These are phyloP conservation scores for Labroides dimidiatus DNA, from an alignment of 2,797 vertebrate genomes.

Conservation along the genomic window DNA sequence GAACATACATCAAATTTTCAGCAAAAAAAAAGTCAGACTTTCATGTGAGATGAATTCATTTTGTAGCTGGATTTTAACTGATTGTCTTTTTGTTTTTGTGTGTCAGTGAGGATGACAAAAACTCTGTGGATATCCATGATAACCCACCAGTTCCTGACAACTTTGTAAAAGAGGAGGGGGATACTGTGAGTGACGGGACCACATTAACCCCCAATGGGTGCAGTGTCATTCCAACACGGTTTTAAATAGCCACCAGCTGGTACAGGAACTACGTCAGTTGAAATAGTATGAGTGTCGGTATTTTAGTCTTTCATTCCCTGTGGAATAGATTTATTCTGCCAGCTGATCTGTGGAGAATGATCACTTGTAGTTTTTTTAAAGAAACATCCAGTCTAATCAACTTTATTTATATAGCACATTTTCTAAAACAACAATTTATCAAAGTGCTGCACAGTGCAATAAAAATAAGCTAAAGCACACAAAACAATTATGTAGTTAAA, in stretches of 20 bases:
- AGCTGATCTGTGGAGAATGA: neutral
- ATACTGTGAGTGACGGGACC: slow-evolving; percentile 80
- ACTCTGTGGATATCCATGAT: slow-evolving; percentile 90
- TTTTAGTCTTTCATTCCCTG: slow-evolving; percentile 18
- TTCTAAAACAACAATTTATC: too few relatives aligned
- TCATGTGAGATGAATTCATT: neutral
- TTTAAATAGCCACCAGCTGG: slow-evolving; percentile 74
- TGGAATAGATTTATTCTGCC: neutral
- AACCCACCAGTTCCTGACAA: slow-evolving; percentile 88
- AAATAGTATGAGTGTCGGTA: slow-evolving; percentile 38
- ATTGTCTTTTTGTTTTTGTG: slow-evolving; percentile 5
- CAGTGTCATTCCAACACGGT: slow-evolving; percentile 49
- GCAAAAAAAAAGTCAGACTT: neutral
- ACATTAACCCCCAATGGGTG: slow-evolving; percentile 42
- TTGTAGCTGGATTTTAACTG: neutral
- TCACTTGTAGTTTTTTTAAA: neutral
- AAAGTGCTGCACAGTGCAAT: too few relatives aligned
- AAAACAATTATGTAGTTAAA: too few relatives aligned
- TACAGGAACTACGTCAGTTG: slow-evolving; percentile 36
- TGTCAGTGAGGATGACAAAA: slow-evolving; percentile 94
- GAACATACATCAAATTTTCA: neutral
- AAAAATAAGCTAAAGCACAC: too few relatives aligned
- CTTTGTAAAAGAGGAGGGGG: slow-evolving; percentile 86
- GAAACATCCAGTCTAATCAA: neutral
- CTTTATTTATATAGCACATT: too few relatives aligned